A percentile compares a stretch with the other conserved stretches of the same genome.
Conservation (phyloP, 1,140 invertebrate genomes). For the Drosophila auraria region DNA sequence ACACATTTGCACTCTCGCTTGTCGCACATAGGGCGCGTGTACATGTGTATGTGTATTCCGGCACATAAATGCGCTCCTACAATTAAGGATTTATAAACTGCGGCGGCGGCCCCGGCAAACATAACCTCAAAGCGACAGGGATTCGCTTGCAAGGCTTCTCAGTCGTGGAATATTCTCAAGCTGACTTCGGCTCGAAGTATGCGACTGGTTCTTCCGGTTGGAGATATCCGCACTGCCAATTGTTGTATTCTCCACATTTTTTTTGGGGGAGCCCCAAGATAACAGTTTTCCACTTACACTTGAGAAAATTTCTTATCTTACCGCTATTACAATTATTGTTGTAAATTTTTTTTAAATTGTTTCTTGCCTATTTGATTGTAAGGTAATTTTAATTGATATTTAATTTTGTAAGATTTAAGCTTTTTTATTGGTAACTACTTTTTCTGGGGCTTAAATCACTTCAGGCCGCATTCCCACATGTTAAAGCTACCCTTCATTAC, state of each 20-base stretch:
- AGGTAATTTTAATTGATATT: no score
- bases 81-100: conserved; percentile 53
- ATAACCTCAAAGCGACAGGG: conserved; percentile 59
- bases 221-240: conserved; percentile 4
- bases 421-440: no score
- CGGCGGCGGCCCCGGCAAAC: conserved; percentile 9
- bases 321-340: no score
- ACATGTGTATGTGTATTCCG: conserved; percentile 1
- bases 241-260: neutral
- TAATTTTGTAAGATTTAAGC: no score
- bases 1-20: conserved; percentile 18
- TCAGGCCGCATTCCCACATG: no score
- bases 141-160: neutral
- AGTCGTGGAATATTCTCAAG: neutral
- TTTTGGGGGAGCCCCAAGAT: neutral
- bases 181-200: neutral
- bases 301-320: no score
- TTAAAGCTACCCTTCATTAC: no score
- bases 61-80: conserved; percentile 25
- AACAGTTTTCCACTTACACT: neutral
- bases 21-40: conserved; percentile 2
- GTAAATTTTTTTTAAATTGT: no score
- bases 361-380: no score
- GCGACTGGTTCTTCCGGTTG: conserved; percentile 32
- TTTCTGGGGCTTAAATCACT: no score